Base-by-base conservation (phyloP, 2,888 invertebrate genomes). In the Rhagonycha fulva region DNA sequence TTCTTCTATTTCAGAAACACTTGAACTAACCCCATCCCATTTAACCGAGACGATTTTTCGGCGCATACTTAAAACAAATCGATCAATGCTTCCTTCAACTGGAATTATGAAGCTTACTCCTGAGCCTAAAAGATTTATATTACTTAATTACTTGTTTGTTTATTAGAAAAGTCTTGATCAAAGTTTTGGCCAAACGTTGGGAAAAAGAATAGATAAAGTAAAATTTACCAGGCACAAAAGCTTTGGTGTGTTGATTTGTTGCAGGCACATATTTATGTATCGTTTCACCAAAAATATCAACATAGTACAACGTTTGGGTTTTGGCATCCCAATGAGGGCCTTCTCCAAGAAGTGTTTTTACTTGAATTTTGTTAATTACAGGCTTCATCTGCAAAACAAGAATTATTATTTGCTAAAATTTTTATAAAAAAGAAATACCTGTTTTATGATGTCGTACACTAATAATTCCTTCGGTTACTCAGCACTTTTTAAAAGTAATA, bases 301-400 rank as follows among this genome's bases (percentile, higher is more conserved):
- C 92, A 85, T 90, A 93, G 87, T 92, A 93, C 9, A 94, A 88
- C 68, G 89, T 90, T 84, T 92, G 91, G 66, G 89, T 89, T 28
- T 86, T 86, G 60, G 88, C 87, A 85, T 92, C 92, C 94, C 94
- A 94, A 84, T 93, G 93, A 0, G 94, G 94, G 11, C 93, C 93
- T 87, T 94, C 94, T 77, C 93, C 94, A 68, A 93, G 87, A 83
- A 89, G 87, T 76, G 90, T 88, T 1, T 89, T 89, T 69, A 85
- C 85, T 10, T 89, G 88, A 80, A 91, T 87, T 72, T 87, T 84
- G 78, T 88, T 87, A 24, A 91, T 86, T 79, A 73, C 80, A 0
- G 83, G 82, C 19, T 78, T 76, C 84, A 84, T 84, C 79, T 62
- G 23, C 23, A 62, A 62, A 23, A 12, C 3, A 10, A 62, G 62